Base-by-base conservation (phyloP, 37 sponge, comb jelly and placozoan species). In the Geodia barretti region DNA sequence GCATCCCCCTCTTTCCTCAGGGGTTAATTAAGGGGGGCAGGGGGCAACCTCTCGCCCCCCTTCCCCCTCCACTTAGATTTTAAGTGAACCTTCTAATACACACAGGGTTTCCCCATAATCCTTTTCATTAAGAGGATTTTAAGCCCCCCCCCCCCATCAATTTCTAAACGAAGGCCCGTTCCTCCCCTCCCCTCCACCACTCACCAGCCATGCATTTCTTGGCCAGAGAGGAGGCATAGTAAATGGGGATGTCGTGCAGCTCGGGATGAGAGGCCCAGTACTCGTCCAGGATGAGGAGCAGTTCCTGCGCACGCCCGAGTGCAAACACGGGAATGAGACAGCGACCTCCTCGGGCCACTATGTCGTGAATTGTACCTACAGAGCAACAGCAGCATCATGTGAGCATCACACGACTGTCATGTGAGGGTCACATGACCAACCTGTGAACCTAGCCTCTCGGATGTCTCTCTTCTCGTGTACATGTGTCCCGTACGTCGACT, bases 291-390 rank as follows among this genome's bases (percentile, higher is more conserved):
- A 98, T 98, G 0, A 98, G 73, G 28, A 98, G 90, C 24, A 98
- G 73, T 72, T 98, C 99, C 64, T 98, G 99, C 21, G 97, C 99
- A 29, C 99, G 65, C 9, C 99, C 99, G n/a, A 98, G 88, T 19
- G 99, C 99, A 90, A 98, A 98, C 54, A 98, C 99, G 19, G 99
- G 99, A 25, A 98, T 96, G 23, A 98, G 89, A 75, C 99, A 98
- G 14, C 91, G 85, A 17, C 99, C 99, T 19, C 97, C 99, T 41
- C 99, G 84, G 9, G 89, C 93, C n/a, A 98, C 93, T 21, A 94
- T 96, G 42, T 94, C 90, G 71, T 98, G 99, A 24, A 98, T 80
- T 7, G 92, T 85, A 24, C 83, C 89, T 85, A 35, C n/a, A 78
- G 37, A 17, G 3, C 8, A 8, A 68, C 80, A 77, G 35, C 65